phyloP scores from a whole-genome alignment of 2,888 invertebrate species.

The Tenthredo notha region DNA sequence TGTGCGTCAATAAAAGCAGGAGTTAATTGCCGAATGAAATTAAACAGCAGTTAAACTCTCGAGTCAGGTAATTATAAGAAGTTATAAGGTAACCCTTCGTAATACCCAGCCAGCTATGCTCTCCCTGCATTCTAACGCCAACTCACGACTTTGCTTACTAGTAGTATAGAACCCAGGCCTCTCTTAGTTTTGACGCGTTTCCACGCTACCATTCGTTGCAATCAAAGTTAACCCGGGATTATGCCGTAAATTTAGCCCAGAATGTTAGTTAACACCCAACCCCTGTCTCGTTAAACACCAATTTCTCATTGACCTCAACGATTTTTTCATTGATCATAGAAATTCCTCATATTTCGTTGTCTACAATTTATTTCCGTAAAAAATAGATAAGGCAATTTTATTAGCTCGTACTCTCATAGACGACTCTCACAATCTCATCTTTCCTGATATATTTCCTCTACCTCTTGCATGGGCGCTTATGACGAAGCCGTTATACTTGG shows the following conservation, averaged over 20 bases:
- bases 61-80: slow-evolving; percentile 76
- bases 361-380: no score
- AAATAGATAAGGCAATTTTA: not conserved
- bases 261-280: slow-evolving; percentile 31
- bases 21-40: slow-evolving; percentile 76
- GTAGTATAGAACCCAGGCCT: not conserved
- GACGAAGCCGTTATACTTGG: slow-evolving; percentile 39
- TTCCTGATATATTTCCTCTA: slow-evolving; percentile 58
- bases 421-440: slow-evolving; percentile 60
- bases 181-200: slow-evolving; percentile 9
- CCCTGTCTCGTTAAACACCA: slow-evolving; percentile 22
- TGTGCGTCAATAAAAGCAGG: slow-evolving; percentile 68
- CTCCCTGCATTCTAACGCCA: slow-evolving; percentile 11
- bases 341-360: not conserved
- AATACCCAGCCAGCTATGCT: not conserved
- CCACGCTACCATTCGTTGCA: slow-evolving; percentile 72
- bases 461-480: slow-evolving; percentile 21
- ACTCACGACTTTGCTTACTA: not conserved
- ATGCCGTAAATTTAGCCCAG: not conserved
- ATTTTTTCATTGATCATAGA: not conserved
- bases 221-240: slow-evolving; percentile 74
- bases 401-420: not conserved
- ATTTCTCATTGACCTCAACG: not conserved
- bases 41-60: slow-evolving; percentile 75
- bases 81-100: slow-evolving; percentile 67